These are phyloP conservation scores for Polypedilum vanderplanki DNA, from an alignment of 1,140 invertebrate species.

Conservation along the genomic window DNA sequence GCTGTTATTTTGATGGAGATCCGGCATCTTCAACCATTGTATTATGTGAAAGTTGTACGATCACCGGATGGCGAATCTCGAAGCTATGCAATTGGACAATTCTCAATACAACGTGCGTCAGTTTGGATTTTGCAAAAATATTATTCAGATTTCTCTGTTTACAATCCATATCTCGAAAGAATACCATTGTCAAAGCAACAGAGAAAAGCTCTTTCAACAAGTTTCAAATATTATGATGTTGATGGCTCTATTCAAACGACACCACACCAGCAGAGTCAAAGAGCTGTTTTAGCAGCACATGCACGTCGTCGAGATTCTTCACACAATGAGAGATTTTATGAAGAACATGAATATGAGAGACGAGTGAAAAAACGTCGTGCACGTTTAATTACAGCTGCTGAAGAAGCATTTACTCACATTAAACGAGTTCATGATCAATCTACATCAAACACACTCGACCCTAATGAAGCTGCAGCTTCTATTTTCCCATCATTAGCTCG, in stretches of 20 bases:
- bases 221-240: constrained; percentile 96
- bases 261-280: constrained; percentile 54
- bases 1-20: constrained; percentile 89
- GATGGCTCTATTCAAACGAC: constrained; percentile 72
- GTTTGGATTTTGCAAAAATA: constrained; percentile 91
- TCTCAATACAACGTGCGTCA: constrained; percentile 92
- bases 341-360: constrained; percentile 94
- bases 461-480: constrained; percentile 91
- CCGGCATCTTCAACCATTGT: constrained; percentile 79
- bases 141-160: constrained; percentile 92
- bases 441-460: constrained; percentile 71
- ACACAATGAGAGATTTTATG: constrained; percentile 95
- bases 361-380: constrained; percentile 85
- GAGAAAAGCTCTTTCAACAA: constrained; percentile 62
- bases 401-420: constrained; percentile 96
- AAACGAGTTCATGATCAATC: constrained; percentile 63
- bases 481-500: constrained; percentile 94
- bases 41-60: constrained; percentile 84
- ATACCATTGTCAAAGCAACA: constrained; percentile 77
- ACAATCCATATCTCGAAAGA: constrained; percentile 92
- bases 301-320: constrained; percentile 71
- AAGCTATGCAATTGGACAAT: constrained; percentile 80
- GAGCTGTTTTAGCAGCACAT: constrained; percentile 61
- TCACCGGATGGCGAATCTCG: constrained; percentile 88
- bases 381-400: constrained; percentile 81